Base-by-base conservation (phyloP, 1,140 invertebrate species). In the Heliconius hermathena region DNA sequence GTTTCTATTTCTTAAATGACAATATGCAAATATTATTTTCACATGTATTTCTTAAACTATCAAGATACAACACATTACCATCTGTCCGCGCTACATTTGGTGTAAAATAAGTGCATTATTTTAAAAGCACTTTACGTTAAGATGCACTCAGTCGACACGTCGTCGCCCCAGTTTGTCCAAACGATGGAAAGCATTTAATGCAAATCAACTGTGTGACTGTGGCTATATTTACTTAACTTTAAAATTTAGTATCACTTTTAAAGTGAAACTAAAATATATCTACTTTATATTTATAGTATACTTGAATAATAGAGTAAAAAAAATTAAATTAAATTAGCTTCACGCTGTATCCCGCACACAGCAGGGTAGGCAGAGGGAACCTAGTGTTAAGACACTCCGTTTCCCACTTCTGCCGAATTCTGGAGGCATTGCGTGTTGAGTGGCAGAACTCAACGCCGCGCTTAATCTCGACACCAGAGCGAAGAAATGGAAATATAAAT, bases 101-200 rank as follows among this genome's bases (percentile, higher is more conserved):
- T 71, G 38, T 76, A 74, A 57, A 80, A 80, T 72, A 80, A 76
- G 57, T 71, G 73, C 74, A 80, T 80, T 80, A 80, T 76, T 80
- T 80, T 76, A 52, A 80, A 73, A 76, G 78, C 78, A 38, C 74
- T 80, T 66, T 76, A 76, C 78, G 74, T 49, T 33, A 76, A 76
- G 76, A 76, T 79, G 78, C 74, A 80, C 78, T 80, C 78, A 80
- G 78, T 80, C 49, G 74, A 80, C 78, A 76, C 70, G 75, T 79
- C 78, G 60, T 76, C 78, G 78, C 74, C 36, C 26, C 73, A 71
- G 41, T 74, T 79, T 66, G 60, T 66, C 60, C 60, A 66, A 29
- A 49, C 60, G 73, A 66, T 22, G 38, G 33, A 75, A 49, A 71
- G 78, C 66, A 71, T 79, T 79, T 79, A 79, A 79, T 79, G 73